Percentiles rank a stretch among this genome's conserved stretches.
phyloP scores from a whole-genome alignment of 2,797 vertebrate species.

The Octomys mimax region DNA sequence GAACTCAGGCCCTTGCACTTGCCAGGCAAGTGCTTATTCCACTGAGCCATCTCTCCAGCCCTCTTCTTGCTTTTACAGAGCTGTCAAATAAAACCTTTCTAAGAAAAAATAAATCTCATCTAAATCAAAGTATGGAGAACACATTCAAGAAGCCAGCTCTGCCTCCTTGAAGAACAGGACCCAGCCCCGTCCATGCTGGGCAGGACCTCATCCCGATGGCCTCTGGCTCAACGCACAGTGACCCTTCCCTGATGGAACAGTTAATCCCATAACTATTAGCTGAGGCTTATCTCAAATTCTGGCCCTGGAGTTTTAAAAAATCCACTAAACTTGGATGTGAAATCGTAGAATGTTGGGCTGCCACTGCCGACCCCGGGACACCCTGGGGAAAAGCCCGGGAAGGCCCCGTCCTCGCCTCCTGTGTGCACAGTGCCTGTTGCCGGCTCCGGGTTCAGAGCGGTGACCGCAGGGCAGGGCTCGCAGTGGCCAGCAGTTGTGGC shows the following conservation, averaged over 20 bases:
- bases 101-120: slow-evolving; percentile 28
- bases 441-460: slow-evolving; percentile 57
- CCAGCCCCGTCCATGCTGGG: neutral
- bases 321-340: slow-evolving; percentile 42
- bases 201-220: slow-evolving; percentile 61
- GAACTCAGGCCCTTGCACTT: too few species aligned
- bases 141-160: slow-evolving; percentile 45
- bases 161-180: slow-evolving; percentile 44
- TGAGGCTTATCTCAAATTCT: slow-evolving; percentile 70
- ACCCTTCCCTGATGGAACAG: slow-evolving; percentile 71
- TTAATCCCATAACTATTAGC: slow-evolving; percentile 74
- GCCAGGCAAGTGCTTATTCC: too few species aligned
- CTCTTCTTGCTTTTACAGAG: slow-evolving; percentile 50
- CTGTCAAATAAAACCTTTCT: slow-evolving; percentile 55
- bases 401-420: neutral
- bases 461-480: slow-evolving; percentile 72
- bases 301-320: slow-evolving; percentile 74
- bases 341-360: slow-evolving; percentile 47
- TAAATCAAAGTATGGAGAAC: slow-evolving; percentile 34
- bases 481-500: slow-evolving; percentile 79
- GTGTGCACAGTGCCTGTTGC: slow-evolving; percentile 52
- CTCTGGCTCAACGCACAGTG: slow-evolving; percentile 65
- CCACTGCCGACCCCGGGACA: neutral
- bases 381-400: neutral
- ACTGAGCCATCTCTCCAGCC: too few species aligned